A percentile compares a stretch with the other conserved stretches of the same genome.
Evolutionary conservation across 2,113 vertebrate genomes (phyloP).

Genomic region (Falcunculus frontatus): DNA sequence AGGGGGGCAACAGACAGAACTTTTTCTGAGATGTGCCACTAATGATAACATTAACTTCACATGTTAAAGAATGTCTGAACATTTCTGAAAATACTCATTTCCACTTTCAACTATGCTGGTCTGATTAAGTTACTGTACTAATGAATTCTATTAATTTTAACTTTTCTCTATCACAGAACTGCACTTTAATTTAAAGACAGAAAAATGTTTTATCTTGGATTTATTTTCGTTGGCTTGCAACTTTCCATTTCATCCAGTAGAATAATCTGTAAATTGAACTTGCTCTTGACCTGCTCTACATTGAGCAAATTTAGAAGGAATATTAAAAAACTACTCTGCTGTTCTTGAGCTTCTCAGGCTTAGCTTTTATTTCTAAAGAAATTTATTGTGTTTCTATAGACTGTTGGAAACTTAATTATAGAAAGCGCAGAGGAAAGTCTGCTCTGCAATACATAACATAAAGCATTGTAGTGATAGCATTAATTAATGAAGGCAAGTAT

Average conservation of each 20-base stretch:
- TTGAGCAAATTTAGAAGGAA: background rate
- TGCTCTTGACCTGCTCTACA: background rate
- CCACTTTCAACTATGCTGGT: background rate
- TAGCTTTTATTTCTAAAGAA: background rate
- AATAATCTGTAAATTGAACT: background rate
- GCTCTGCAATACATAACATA: background rate
- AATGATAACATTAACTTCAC: slow-evolving; percentile 67
- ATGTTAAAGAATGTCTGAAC: slow-evolving; percentile 60
- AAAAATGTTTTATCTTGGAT: background rate
- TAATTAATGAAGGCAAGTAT: background rate
- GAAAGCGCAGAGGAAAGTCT: background rate
- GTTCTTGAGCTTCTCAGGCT: background rate
- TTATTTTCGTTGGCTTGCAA: slow-evolving; percentile 1
- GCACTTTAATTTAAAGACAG: background rate
- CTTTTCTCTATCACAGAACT: background rate
- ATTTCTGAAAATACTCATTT: slow-evolving; percentile 57
- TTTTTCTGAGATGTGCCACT: slow-evolving; percentile 68
- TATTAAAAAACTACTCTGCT: background rate
- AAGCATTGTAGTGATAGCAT: background rate
- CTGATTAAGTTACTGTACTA: slow-evolving; percentile 2
- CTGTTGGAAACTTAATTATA: background rate
- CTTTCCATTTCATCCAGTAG: background rate
- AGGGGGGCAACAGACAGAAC: slow-evolving; percentile 35
- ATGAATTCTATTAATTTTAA: background rate
- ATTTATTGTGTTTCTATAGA: background rate